These are phyloP conservation scores for Takifugu flavidus DNA, from an alignment of 2,113 vertebrate genomes.

Conservation along the genomic window DNA sequence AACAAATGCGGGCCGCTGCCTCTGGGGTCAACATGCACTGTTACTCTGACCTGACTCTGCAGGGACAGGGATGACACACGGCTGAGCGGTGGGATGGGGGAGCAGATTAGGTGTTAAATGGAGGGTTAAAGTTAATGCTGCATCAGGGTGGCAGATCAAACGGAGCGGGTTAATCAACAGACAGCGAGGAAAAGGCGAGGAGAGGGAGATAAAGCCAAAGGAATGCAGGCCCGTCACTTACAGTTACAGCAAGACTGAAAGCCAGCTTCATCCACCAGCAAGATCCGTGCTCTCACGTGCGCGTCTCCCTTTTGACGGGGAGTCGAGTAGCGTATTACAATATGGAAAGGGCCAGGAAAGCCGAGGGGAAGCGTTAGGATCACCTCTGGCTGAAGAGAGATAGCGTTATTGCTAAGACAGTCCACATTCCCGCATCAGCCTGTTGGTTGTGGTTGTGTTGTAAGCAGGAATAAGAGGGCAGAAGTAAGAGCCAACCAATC, in stretches of 20 bases:
- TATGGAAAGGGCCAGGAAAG: conserved; percentile 80
- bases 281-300: conserved; percentile 74
- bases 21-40: conserved; percentile 82
- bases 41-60: conserved; percentile 89
- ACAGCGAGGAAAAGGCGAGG: conserved; percentile 22
- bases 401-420: conserved; percentile 70
- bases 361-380: conserved; percentile 75
- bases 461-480: conserved; percentile 29
- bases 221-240: conserved; percentile 75
- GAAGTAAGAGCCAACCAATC: conserved; percentile 34
- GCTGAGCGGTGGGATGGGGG: conserved; percentile 27
- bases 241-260: conserved; percentile 80
- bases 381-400: conserved; percentile 83
- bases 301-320: conserved; percentile 64
- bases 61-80: conserved; percentile 64
- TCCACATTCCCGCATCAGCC: conserved; percentile 29
- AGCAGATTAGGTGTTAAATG: conserved; percentile 15
- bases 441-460: background rate
- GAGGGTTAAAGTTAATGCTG: conserved; percentile 16
- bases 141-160: conserved; percentile 22
- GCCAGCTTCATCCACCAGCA: conserved; percentile 78
- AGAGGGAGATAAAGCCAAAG: conserved; percentile 12
- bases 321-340: conserved; percentile 79
- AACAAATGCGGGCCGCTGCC: conserved; percentile 74
- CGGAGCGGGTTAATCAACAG: conserved; percentile 29